phyloP scores from a whole-genome alignment of 1,140 invertebrate genomes.

The Gryon sp. region DNA sequence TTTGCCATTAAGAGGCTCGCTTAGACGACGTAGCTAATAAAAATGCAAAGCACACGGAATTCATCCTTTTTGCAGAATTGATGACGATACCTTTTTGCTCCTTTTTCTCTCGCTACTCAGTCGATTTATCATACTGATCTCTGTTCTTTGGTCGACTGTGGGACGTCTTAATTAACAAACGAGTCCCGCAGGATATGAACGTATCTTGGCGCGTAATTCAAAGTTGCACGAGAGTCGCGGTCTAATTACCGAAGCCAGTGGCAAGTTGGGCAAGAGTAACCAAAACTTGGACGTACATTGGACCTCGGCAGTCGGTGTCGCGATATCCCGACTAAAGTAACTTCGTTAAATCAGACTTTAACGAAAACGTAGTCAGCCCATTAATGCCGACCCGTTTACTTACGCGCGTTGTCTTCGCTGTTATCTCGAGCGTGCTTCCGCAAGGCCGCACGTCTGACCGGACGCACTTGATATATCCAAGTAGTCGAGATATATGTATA shows the following conservation, averaged over 20 bases:
- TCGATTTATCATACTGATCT: slow-evolving; percentile 61
- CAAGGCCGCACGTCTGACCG: slow-evolving; percentile 74
- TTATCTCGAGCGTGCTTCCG: slow-evolving; percentile 76
- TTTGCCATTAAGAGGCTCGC: slow-evolving; percentile 68
- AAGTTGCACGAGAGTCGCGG: slow-evolving; percentile 71
- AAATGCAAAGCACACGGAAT: slow-evolving; percentile 46
- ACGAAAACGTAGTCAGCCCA: slow-evolving; percentile 64
- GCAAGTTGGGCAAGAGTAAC: slow-evolving; percentile 59
- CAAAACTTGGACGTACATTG: slow-evolving; percentile 65
- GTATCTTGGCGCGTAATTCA: slow-evolving; percentile 72
- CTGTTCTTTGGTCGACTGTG: slow-evolving; percentile 39
- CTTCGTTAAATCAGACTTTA: slow-evolving; percentile 66
- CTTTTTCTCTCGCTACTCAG: not conserved
- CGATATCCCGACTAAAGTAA: slow-evolving; percentile 51
- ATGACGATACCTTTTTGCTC: slow-evolving; percentile 23
- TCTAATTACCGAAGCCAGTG: slow-evolving; percentile 78
- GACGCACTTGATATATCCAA: slow-evolving; percentile 75
- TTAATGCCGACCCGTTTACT: slow-evolving; percentile 56
- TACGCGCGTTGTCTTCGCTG: slow-evolving; percentile 51
- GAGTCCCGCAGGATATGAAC: slow-evolving; percentile 67
- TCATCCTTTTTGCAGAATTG: slow-evolving; percentile 35
- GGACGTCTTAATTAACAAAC: slow-evolving; percentile 73
- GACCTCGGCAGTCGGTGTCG: slow-evolving; percentile 41
- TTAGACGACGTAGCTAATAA: slow-evolving; percentile 39
- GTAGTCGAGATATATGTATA: slow-evolving; percentile 65